These are phyloP conservation scores for Actinemys pallida DNA, from an alignment of 2,113 vertebrate species.

Conservation along the genomic window DNA sequence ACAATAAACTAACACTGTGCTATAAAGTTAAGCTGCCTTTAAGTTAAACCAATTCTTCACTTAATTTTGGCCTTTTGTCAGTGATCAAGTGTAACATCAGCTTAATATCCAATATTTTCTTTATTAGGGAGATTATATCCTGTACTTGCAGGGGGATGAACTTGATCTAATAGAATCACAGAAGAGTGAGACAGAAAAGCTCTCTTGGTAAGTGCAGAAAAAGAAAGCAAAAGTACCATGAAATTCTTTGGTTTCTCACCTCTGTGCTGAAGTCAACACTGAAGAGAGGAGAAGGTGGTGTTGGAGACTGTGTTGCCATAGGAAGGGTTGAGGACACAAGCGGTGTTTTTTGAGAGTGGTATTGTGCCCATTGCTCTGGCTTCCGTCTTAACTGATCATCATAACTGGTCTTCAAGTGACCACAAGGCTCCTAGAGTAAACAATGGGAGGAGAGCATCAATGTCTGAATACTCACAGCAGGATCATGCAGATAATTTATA, in stretches of 20 bases:
- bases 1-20: neutral
- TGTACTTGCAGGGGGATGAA: neutral
- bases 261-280: constrained; percentile 91
- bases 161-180: neutral
- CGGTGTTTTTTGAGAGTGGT: constrained; percentile 85
- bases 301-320: constrained; percentile 84
- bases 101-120: neutral
- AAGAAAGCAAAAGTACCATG: neutral
- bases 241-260: constrained; percentile 77
- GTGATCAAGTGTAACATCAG: neutral
- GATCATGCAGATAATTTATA: neutral
- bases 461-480: neutral
- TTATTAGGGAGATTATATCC: neutral
- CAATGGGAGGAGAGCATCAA: neutral
- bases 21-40: neutral
- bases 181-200: neutral
- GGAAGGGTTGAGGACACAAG: constrained; percentile 81
- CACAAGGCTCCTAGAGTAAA: constrained; percentile 85
- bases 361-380: constrained; percentile 93
- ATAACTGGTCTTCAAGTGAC: constrained; percentile 89
- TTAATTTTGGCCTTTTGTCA: neutral
- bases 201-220: neutral
- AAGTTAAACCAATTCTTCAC: neutral
- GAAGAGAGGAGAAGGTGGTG: constrained; percentile 93
- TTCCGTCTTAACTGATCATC: constrained; percentile 92